These are phyloP conservation scores for Xenopus laevis DNA, from an alignment of 2,113 vertebrate species.

Conservation along the genomic window DNA sequence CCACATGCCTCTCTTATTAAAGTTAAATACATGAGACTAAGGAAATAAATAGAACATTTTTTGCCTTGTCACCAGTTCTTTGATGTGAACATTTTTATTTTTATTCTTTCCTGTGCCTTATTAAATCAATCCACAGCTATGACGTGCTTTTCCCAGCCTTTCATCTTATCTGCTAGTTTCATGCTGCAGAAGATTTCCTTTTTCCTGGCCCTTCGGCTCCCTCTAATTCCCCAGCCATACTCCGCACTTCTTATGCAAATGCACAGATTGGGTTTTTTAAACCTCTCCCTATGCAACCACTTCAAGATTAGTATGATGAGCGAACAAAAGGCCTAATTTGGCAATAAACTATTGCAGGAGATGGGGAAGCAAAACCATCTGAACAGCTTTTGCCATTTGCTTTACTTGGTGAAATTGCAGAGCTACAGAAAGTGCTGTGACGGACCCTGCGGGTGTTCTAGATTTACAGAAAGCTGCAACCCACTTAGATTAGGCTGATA, in stretches of 20 bases:
- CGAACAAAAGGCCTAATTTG: background rate
- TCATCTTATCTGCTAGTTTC: constrained; percentile 31
- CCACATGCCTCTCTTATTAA: no score
- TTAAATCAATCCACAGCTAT: background rate
- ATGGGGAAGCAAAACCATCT: no score
- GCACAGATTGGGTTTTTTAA: constrained; percentile 1
- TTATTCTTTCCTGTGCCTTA: constrained; percentile 8
- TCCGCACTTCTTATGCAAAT: constrained; percentile 17
- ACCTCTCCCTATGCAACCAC: background rate
- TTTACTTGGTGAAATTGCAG: no score
- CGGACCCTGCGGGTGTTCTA: background rate
- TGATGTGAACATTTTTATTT: constrained; percentile 16
- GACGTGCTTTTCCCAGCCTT: background rate
- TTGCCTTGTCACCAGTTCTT: background rate
- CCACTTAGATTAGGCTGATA: no score
- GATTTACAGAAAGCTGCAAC: background rate
- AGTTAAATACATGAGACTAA: no score
- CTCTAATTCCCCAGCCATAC: background rate
- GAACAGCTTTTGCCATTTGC: no score
- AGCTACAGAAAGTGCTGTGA: no score
- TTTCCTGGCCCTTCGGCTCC: background rate
- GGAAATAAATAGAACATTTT: no score
- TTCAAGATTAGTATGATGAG: background rate
- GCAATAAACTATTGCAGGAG: background rate
- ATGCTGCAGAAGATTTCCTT: constrained; percentile 1